Base-by-base conservation (phyloP, 2,888 invertebrate genomes). In the Ferdinandea cuprea region DNA sequence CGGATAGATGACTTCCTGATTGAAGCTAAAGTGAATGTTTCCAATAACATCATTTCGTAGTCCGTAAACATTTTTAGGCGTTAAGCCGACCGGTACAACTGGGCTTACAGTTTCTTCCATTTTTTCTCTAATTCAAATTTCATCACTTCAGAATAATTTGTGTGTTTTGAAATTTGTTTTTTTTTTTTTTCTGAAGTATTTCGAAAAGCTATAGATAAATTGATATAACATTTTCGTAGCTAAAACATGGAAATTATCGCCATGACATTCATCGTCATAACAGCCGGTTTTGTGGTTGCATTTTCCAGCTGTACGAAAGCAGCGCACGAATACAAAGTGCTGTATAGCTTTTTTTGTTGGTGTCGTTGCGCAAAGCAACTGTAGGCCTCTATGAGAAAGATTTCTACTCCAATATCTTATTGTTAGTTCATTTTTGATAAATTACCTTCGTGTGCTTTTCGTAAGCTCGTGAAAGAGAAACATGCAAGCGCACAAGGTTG, bases 1-100 rank as follows among this genome's bases (percentile, higher is more conserved):
- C 0, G 96, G 95, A 90, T 96, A 96, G 56, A 96, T 92, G 40
- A 96, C 93, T 88, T 96, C 96, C 25, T 95, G 93, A 87, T 95
- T 95, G 17, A 93, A 92, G 68, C 95, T 91, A 87, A 94, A 96
- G 88, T 95, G 94, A 5, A 94, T 94, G 89, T 96, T 96, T 71
- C 94, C 94, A 86, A 92, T 92, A 77, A 93, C 89, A 85, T 90
- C 89, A 0, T 87, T 88, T 13, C 91, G 88, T 35, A 91, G 65
- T 3, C 91, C 91, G 73, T 90, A 91, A 17, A 91, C 89, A 50
- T 88, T 88, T 59, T 88, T 89, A 0, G 91, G 91, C 19, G 88
- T 87, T 40, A 91, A 88, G 7, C 86, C 83, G 25, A 91, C 89
- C 21, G 87, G 85, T 35, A 85, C 76, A 13, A 83, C 19, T 7